Conservation (phyloP, 2,888 invertebrate species). For the Galerucella calmariensis region DNA sequence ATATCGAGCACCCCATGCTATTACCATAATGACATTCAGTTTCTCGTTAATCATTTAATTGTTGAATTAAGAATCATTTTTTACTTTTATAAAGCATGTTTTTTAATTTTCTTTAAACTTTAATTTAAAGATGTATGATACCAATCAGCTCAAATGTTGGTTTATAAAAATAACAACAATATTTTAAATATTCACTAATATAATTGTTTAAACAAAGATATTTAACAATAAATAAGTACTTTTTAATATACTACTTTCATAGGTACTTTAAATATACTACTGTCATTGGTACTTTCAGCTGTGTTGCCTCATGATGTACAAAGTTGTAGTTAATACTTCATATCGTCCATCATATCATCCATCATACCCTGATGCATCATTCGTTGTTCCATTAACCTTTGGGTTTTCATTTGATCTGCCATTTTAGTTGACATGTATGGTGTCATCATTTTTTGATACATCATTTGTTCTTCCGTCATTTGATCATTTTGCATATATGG, state of each 20-base stretch:
- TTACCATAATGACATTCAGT: no score
- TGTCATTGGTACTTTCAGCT: background rate
- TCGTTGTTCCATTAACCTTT: slow-evolving; percentile 7
- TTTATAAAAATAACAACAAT: no score
- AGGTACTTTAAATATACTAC: background rate
- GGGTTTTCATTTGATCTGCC: background rate
- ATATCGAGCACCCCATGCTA: no score
- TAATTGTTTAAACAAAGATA: background rate
- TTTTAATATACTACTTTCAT: background rate
- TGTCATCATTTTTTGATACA: background rate
- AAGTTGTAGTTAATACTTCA: background rate
- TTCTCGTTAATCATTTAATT: no score
- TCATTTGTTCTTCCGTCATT: background rate
- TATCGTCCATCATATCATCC: background rate
- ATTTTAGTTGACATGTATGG: background rate
- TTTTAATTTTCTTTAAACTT: no score
- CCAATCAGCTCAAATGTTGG: no score
- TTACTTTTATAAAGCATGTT: no score
- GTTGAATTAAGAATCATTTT: no score
- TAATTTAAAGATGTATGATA: no score
- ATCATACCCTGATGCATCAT: slow-evolving; percentile 1
- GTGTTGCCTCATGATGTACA: background rate
- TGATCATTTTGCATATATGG: background rate
- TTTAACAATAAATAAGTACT: background rate
- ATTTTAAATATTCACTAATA: no score